Percentiles rank a stretch among this genome's conserved stretches.
phyloP scores from a whole-genome alignment of 1,140 invertebrate genomes.

The Nautilus pompilius region DNA sequence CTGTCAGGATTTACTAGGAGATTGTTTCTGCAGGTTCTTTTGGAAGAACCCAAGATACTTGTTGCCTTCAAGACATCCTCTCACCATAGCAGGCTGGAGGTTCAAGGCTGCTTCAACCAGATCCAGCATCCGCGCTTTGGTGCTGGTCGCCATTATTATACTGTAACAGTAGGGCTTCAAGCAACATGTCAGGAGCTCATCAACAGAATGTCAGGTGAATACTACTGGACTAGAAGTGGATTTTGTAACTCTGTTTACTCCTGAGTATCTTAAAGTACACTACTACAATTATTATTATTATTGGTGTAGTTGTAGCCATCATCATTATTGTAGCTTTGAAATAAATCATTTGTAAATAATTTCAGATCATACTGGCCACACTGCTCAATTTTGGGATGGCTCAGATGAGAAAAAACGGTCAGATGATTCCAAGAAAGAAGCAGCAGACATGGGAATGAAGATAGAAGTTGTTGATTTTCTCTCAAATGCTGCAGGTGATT shows the following conservation, averaged over 20 bases:
- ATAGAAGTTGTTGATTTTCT: slow-evolving; percentile 63
- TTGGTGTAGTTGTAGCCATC: background rate
- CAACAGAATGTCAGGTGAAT: slow-evolving; percentile 60
- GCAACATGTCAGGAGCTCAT: slow-evolving; percentile 66
- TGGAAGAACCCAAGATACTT: slow-evolving; percentile 80
- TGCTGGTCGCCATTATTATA: slow-evolving; percentile 63
- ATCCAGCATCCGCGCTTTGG: slow-evolving; percentile 53
- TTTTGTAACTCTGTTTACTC: background rate
- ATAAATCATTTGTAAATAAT: background rate
- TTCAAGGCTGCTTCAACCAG: slow-evolving; percentile 8
- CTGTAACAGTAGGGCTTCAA: slow-evolving; percentile 71
- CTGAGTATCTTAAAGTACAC: background rate
- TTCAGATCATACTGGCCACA: slow-evolving; percentile 2
- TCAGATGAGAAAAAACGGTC: slow-evolving; percentile 8
- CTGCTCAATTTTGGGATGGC: slow-evolving; percentile 2
- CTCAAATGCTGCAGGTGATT: slow-evolving; percentile 70
- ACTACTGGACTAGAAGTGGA: background rate
- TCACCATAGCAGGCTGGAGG: slow-evolving; percentile 12
- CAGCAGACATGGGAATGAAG: slow-evolving; percentile 51
- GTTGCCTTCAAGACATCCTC: slow-evolving; percentile 61
- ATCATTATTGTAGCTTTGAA: background rate
- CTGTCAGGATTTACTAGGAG: slow-evolving; percentile 85
- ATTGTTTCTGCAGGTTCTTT: slow-evolving; percentile 76
- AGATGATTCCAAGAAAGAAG: slow-evolving; percentile 12
- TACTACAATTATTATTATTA: background rate